phyloP scores from a whole-genome alignment of 64 coral and sea anemone genomes.

The Montipora capricornis region DNA sequence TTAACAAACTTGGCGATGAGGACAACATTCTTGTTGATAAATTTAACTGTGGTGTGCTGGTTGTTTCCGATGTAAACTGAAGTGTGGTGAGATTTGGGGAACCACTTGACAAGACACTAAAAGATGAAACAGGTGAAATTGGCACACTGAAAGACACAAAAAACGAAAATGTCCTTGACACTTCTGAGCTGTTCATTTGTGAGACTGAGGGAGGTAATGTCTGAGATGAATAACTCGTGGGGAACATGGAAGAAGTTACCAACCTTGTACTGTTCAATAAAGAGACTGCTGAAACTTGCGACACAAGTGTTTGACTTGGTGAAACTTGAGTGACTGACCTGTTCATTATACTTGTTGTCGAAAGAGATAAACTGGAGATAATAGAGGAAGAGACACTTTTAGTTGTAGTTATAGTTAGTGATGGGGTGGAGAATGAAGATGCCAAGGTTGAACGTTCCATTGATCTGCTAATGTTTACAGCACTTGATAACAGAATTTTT shows the following conservation, averaged over 20 bases:
- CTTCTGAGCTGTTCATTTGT: neutral
- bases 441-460: neutral
- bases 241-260: neutral
- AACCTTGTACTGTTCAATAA: neutral
- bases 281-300: neutral
- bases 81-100: neutral
- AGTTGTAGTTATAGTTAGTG: constrained; percentile 25
- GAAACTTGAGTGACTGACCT: neutral
- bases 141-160: neutral
- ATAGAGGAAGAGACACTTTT: neutral
- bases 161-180: neutral
- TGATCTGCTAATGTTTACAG: neutral
- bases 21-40: neutral
- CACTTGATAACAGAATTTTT: neutral
- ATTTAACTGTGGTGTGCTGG: neutral
- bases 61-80: neutral
- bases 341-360: neutral
- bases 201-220: neutral
- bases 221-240: neutral
- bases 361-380: neutral
- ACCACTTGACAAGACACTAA: constrained; percentile 4
- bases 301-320: constrained; percentile 4
- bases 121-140: neutral
- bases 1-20: neutral
- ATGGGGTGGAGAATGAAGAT: neutral